Base-by-base conservation (phyloP, 2,113 vertebrate species). In the Oriolus oriolus region DNA sequence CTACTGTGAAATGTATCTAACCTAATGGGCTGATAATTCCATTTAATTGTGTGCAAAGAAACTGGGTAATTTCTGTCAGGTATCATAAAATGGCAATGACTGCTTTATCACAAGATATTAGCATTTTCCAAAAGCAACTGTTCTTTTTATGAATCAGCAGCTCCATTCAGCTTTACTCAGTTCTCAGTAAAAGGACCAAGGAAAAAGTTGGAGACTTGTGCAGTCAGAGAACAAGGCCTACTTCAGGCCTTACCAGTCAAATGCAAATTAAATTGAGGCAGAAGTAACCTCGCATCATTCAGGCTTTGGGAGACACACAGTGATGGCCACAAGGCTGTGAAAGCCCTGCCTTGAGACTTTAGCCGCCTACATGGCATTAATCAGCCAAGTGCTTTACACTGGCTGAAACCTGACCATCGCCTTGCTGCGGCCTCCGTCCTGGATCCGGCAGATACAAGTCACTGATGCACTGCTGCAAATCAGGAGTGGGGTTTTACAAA, bases 51-150 rank as follows among this genome's bases (percentile, higher is more conserved):
- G 42, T 89, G 89, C 85, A 95, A 81, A 95, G 96, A 94, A 90
- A 93, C 50, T 56, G 77, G 50, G 73, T 94, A 89, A 95, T 95
- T 95, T 95, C 85, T 96, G 79, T 81, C 95, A 97, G 91, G 87
- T 96, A 96, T 84, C 76, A 87, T 94, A 95, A 96, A 96, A 77
- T 16, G 45, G 33, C 83, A 95, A 90, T 19, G 54, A 80, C 76
- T 97, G 77, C 66, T 95, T 96, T 95, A 95, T 92, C 91, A 82
- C 65, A 87, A 96, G 84, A 90, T 96, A 96, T 78, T 89, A 95
- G 84, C 83, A 87, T 92, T 93, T 96, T 57, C 92, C 60, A 82
- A 87, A 93, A 84, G 53, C 75, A 90, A 92, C 76, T 75, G 52
- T 30, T 93, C 59, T 63, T 84, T 96, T 89, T 90, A 90, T 88